Evolutionary conservation across 2,113 vertebrate genomes (phyloP).

Genomic region (Acrocephalus arundinaceus): DNA sequence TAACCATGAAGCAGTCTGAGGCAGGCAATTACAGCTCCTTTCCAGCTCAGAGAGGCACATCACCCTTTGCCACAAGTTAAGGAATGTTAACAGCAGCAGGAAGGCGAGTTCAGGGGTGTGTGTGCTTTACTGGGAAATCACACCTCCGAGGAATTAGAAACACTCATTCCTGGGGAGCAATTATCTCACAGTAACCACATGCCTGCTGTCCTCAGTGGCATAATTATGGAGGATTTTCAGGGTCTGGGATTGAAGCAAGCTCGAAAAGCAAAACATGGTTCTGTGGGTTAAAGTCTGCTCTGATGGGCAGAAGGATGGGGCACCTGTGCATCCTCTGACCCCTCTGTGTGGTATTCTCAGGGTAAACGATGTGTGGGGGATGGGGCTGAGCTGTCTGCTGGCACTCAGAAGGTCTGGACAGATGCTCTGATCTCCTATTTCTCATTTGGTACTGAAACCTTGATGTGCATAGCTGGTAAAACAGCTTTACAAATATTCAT

Average conservation of each 20-base stretch:
- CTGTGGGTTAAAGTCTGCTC: background rate
- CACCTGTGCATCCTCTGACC: background rate
- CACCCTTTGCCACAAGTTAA: background rate
- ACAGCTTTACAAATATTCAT: background rate
- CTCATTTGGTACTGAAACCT: background rate
- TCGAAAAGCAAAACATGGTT: background rate
- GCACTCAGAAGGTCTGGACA: background rate
- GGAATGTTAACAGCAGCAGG: background rate
- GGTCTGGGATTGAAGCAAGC: background rate
- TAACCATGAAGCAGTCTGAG: background rate
- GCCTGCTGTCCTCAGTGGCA: background rate
- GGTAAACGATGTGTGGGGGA: background rate
- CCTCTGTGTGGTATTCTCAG: fast-evolving
- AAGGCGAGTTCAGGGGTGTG: background rate
- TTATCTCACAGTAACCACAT: background rate
- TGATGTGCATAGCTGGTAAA: background rate
- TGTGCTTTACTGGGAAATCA: background rate
- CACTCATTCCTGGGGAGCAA: background rate
- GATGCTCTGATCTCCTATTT: background rate
- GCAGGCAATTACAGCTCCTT: conserved; percentile 21
- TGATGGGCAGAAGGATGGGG: background rate
- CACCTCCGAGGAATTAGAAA: background rate
- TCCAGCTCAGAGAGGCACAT: background rate
- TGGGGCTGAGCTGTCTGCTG: background rate
- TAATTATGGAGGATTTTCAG: background rate